These are phyloP conservation scores for Neodiprion lecontei DNA, from an alignment of 1,140 invertebrate species.

Conservation along the genomic window DNA sequence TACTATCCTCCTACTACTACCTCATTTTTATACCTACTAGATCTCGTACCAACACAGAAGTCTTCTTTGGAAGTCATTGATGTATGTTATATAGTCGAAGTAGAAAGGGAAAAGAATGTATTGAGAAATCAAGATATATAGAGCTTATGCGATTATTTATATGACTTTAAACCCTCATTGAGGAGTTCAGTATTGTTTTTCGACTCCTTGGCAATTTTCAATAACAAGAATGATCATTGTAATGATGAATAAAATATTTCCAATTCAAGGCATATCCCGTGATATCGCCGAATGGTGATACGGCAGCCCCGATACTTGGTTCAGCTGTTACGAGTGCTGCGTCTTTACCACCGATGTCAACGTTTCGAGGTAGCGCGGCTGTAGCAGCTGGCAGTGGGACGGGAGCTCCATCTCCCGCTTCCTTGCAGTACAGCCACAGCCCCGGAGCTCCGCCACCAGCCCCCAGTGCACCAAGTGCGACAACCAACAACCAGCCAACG, in stretches of 20 bases:
- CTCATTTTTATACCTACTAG: too few relatives aligned
- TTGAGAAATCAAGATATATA: too few relatives aligned
- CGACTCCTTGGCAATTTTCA: too few relatives aligned
- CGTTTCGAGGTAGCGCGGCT: slow-evolving; percentile 75
- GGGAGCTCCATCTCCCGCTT: slow-evolving; percentile 67
- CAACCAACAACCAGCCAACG: slow-evolving; percentile 59
- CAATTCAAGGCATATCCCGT: slow-evolving; percentile 65
- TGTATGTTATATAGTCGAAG: too few relatives aligned
- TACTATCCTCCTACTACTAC: too few relatives aligned
- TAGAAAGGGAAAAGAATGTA: too few relatives aligned
- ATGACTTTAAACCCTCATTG: too few relatives aligned
- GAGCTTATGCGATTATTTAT: too few relatives aligned
- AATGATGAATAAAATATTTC: neutral
- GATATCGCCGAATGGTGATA: slow-evolving; percentile 64
- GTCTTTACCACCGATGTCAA: slow-evolving; percentile 92
- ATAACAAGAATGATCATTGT: too few relatives aligned
- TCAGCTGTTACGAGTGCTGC: slow-evolving; percentile 67
- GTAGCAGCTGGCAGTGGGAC: slow-evolving; percentile 54
- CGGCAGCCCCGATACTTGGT: slow-evolving; percentile 59
- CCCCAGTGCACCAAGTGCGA: slow-evolving; percentile 55
- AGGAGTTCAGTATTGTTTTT: too few relatives aligned
- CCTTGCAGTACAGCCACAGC: slow-evolving; percentile 62
- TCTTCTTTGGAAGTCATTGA: too few relatives aligned
- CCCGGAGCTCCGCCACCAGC: slow-evolving; percentile 54
- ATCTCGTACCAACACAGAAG: too few relatives aligned